These are phyloP conservation scores for Conus canariensis DNA, from an alignment of 2,888 invertebrate genomes.

Conservation along the genomic window DNA sequence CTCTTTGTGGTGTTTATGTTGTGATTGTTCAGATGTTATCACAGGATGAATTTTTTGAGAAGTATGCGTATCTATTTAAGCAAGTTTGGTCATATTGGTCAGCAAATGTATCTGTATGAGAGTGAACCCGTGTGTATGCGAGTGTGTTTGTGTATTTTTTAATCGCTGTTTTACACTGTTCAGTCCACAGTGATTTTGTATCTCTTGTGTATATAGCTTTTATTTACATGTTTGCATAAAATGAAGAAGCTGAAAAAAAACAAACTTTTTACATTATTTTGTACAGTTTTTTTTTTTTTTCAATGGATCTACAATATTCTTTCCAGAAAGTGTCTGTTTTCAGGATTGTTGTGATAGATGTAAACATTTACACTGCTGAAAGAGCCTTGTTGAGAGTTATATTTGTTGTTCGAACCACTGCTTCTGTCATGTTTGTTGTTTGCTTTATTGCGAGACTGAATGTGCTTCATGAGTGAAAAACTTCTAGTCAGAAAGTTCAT, in stretches of 20 bases:
- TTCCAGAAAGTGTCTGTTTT: neutral
- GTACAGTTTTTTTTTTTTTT: neutral
- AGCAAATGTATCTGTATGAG: too few species aligned
- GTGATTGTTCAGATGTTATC: neutral
- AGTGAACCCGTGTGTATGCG: too few species aligned
- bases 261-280: neutral
- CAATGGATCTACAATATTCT: neutral
- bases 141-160: too few species aligned
- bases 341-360: neutral
- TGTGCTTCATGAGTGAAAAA: neutral
- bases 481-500: slow-evolving; percentile 24
- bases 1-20: neutral
- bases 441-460: neutral
- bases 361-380: neutral
- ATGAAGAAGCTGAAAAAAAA: neutral
- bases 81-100: too few species aligned
- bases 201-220: neutral
- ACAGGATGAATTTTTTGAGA: neutral
- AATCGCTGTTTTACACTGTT: too few species aligned
- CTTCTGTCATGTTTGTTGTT: neutral
- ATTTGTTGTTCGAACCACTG: neutral
- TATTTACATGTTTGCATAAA: neutral
- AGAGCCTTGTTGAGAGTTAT: too few species aligned
- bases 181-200: neutral
- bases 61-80: too few species aligned